These are phyloP conservation scores for Tautogolabrus adspersus DNA, from an alignment of 2,113 vertebrate genomes.

Conservation along the genomic window DNA sequence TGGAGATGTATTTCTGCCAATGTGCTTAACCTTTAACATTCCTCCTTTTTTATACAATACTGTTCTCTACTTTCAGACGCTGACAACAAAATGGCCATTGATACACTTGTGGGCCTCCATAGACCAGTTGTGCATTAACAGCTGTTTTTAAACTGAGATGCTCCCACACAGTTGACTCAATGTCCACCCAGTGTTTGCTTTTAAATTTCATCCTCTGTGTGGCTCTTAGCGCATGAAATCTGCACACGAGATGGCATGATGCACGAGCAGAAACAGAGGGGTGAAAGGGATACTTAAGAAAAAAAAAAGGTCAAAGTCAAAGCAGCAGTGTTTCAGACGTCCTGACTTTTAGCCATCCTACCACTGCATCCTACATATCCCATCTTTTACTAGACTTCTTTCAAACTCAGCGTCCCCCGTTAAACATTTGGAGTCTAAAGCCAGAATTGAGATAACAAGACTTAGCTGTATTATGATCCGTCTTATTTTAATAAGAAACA, in stretches of 20 bases:
- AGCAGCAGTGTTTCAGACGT: background rate
- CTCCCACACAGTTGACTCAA: slow-evolving; percentile 3
- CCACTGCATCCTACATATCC: background rate
- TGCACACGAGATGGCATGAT: background rate
- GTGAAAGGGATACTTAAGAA: background rate
- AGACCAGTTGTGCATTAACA: slow-evolving; percentile 1
- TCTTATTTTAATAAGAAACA: too few relatives aligned
- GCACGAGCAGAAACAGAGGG: background rate
- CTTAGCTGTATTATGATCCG: too few relatives aligned
- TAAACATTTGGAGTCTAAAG: too few relatives aligned
- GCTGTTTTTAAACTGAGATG: slow-evolving; percentile 1
- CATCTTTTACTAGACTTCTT: background rate
- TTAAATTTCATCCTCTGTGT: slow-evolving; percentile 7
- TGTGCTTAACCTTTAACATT: background rate
- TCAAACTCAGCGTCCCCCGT: background rate
- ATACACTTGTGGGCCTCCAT: background rate
- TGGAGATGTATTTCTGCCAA: background rate
- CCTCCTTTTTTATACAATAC: background rate
- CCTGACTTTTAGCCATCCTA: too few relatives aligned
- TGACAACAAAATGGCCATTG: background rate
- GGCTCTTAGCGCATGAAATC: background rate
- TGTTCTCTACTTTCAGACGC: background rate
- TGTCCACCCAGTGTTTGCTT: background rate
- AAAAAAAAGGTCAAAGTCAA: background rate
- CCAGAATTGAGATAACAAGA: too few relatives aligned